Conservation (phyloP, 2,113 vertebrate genomes). For the Notarius lentiginosus region DNA sequence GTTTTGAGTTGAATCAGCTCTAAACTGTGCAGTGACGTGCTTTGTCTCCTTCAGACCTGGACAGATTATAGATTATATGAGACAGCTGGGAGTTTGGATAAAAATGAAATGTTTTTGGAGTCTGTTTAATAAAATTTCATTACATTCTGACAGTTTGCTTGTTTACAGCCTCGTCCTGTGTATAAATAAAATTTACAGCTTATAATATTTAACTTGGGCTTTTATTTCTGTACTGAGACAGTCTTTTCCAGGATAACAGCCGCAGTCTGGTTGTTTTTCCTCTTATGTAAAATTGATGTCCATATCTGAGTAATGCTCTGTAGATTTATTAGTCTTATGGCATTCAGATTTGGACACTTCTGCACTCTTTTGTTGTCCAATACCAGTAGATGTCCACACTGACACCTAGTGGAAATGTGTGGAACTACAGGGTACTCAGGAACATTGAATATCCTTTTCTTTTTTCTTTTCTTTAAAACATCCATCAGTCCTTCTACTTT, state of each 20-base stretch:
- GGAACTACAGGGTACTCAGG: not conserved
- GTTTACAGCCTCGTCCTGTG: not conserved
- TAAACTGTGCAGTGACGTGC: not conserved
- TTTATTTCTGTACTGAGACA: not conserved
- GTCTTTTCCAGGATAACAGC: not conserved
- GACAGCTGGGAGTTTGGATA: not conserved
- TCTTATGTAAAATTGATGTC: not conserved
- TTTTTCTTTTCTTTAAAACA: not conserved
- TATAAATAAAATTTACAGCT: not conserved
- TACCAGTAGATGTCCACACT: not conserved
- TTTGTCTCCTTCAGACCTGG: not conserved
- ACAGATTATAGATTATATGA: not conserved
- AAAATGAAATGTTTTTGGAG: not conserved
- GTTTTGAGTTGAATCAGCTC: not conserved
- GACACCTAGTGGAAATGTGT: constrained; percentile 4
- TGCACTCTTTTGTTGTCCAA: not conserved
- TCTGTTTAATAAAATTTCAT: not conserved
- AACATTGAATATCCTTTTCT: not conserved
- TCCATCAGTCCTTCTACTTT: not conserved
- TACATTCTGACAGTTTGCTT: not conserved
- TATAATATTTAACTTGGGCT: not conserved
- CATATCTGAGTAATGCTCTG: not conserved
- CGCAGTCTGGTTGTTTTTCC: no score
- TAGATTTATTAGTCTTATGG: not conserved
- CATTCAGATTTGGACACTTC: not conserved